phyloP scores from a whole-genome alignment of 2,797 vertebrate genomes.

The Muscicapa comitata region DNA sequence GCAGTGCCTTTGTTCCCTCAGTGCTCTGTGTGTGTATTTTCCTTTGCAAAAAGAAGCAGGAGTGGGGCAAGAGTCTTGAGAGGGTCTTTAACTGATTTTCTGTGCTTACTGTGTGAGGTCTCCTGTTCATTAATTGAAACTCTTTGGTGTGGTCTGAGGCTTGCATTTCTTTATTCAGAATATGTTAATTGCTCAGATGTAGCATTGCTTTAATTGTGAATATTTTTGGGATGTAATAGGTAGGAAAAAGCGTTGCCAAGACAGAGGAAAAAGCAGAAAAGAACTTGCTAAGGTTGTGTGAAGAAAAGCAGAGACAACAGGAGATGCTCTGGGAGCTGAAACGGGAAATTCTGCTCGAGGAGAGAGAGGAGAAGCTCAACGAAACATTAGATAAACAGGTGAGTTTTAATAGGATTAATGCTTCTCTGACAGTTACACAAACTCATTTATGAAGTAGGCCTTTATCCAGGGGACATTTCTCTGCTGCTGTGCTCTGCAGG shows the following conservation, averaged over 20 bases:
- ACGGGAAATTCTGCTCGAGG: constrained; percentile 64
- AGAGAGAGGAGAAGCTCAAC: constrained; percentile 69
- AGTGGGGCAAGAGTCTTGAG: neutral
- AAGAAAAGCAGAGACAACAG: constrained; percentile 72
- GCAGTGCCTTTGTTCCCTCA: neutral
- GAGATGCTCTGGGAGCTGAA: constrained; percentile 71
- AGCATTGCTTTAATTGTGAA: neutral
- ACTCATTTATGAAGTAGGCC: neutral
- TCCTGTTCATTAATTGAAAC: neutral
- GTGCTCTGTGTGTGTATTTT: neutral
- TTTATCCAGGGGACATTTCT: neutral
- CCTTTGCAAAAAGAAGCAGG: neutral
- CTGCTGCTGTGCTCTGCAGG: neutral
- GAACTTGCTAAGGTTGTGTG: constrained; percentile 72
- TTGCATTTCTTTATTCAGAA: neutral
- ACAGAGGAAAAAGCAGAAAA: constrained; percentile 79
- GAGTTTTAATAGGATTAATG: neutral
- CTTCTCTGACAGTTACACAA: neutral
- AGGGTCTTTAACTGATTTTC: neutral
- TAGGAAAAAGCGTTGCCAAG: constrained; percentile 68
- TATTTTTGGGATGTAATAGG: constrained; percentile 61
- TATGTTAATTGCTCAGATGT: neutral
- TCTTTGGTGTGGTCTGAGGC: neutral
- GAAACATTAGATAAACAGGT: constrained; percentile 83
- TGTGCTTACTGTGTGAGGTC: neutral